Base-by-base conservation (phyloP, 2,113 vertebrate genomes). In the Lates calcarifer region DNA sequence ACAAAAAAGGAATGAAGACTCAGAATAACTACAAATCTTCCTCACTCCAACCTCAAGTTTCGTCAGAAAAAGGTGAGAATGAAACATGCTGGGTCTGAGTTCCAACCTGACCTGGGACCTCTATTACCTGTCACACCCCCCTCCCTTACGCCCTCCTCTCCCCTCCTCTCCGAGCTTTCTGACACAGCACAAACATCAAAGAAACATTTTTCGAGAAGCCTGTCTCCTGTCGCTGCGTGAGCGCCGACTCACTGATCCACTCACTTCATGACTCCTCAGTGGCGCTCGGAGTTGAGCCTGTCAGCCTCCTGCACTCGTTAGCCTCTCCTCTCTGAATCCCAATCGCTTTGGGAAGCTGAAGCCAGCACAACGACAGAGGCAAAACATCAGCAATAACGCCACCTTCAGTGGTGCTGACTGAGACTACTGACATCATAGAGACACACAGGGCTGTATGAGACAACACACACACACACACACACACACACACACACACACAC, bases 351-450 rank as follows among this genome's bases (percentile, higher is more conserved):
- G 74, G 83, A 73, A 64, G 79, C 83, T 47, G 77, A 66, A 81
- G 82, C 76, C 56, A 29, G 51, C 24, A 20, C 83, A 69, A 55
- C 53, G 60, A 71, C 84, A 71, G 45, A 79, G 74, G 45, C 69
- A 68, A 71, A 84, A 83, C 77, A 88, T 77, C 87, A 80, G 87
- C 88, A 70, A 12, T 15, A 87, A 81, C 71, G 67, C 64, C 79
- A 77, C 73, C 77, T 84, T 87, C 64, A 79, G 47, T 37, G 31
- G 18, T 81, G 83, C 87, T 83, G 87, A 69, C 74, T 87, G 68
- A 78, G 76, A 61, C 63, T 11, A 63, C 80, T 87, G 85, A 84
- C 85, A 77, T 83, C 74, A 86, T 28, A 58, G 15, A 58, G 26
- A 74, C 72, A 78, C 82, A 61, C 75, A 81, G 29, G 29, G 45